phyloP scores from a whole-genome alignment of 2,113 vertebrate species.

The Eurypyga helias region DNA sequence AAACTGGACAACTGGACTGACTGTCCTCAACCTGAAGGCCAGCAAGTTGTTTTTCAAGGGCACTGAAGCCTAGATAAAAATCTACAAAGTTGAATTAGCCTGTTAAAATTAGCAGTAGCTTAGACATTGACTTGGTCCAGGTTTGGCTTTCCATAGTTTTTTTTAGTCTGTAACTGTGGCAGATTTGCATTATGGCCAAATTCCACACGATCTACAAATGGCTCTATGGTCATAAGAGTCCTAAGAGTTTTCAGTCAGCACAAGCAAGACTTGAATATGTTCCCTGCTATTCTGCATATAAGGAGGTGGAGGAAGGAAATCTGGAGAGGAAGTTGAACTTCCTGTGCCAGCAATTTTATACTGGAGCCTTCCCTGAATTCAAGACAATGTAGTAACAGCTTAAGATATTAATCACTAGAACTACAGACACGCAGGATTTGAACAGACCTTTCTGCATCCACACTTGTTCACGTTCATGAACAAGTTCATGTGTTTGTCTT shows the following conservation, averaged over 20 bases:
- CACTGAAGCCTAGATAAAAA: background rate
- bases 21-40: background rate
- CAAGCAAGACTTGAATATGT: background rate
- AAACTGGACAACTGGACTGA: background rate
- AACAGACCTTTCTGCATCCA: background rate
- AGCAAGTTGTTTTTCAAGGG: background rate
- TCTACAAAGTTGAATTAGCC: background rate
- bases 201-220: background rate
- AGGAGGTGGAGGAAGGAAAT: conserved; percentile 57
- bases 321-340: conserved; percentile 60
- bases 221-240: background rate
- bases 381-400: background rate
- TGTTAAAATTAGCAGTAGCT: background rate
- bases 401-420: background rate
- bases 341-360: conserved; percentile 35
- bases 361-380: conserved; percentile 39
- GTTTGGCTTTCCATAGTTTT: background rate
- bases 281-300: background rate
- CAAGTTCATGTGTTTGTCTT: background rate
- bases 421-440: background rate
- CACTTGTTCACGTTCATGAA: too few species aligned
- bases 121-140: background rate
- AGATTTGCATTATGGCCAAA: background rate
- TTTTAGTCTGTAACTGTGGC: background rate
- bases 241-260: background rate